Conservation (phyloP, 2,113 vertebrate genomes). For the Colius striatus region DNA sequence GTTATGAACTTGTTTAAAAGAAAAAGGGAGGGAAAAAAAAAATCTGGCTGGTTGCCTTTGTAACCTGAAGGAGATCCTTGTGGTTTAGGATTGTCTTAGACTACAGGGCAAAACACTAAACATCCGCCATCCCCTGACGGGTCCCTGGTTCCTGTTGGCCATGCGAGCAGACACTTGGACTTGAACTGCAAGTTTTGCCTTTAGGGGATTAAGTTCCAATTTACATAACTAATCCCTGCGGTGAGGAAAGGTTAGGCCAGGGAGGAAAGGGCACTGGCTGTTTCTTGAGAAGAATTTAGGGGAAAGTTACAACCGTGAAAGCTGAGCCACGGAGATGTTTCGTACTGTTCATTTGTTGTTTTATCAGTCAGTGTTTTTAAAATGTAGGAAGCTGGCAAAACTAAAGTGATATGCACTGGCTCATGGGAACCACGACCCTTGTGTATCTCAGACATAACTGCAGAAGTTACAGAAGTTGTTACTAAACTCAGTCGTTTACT, state of each 20-base stretch:
- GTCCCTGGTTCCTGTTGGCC: constrained; percentile 16
- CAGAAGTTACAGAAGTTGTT: background rate
- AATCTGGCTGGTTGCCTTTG: constrained; percentile 28
- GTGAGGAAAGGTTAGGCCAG: constrained; percentile 8
- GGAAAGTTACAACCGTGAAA: background rate
- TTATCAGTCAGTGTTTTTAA: background rate
- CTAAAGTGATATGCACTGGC: background rate
- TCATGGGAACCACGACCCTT: background rate
- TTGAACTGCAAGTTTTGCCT: constrained; percentile 66
- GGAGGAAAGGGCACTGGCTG: background rate
- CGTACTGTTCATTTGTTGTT: background rate
- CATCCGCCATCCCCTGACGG: background rate
- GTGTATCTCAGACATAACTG: background rate
- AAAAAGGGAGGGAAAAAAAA: background rate
- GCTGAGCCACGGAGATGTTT: background rate
- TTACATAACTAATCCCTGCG: constrained; percentile 56
- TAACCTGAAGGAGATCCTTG: constrained; percentile 19
- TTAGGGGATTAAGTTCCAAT: constrained; percentile 61
- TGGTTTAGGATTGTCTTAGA: background rate
- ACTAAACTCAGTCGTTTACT: background rate
- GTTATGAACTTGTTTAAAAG: too few species aligned
- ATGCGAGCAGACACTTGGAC: constrained; percentile 51
- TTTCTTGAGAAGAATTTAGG: background rate
- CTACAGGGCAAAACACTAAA: background rate
- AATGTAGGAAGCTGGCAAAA: background rate